Conservation (phyloP, 2,797 vertebrate genomes). For the Rhabdomys pumilio region DNA sequence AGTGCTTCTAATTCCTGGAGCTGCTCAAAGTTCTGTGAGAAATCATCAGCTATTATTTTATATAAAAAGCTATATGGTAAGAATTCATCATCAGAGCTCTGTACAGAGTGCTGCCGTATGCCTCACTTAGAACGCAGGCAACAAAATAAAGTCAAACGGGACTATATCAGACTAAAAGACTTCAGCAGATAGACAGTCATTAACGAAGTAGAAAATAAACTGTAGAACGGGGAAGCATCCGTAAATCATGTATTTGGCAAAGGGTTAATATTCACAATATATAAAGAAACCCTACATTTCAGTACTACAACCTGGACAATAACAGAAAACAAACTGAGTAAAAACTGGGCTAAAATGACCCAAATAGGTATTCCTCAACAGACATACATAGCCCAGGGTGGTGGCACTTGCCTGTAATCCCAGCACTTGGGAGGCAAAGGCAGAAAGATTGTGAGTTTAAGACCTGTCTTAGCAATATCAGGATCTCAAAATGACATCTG, state of each 20-base stretch:
- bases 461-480: neutral
- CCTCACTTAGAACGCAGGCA: neutral
- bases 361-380: neutral
- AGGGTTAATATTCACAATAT: neutral
- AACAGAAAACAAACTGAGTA: neutral
- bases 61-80: neutral
- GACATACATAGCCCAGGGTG: neutral
- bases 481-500: neutral
- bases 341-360: neutral
- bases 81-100: neutral
- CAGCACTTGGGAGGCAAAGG: neutral
- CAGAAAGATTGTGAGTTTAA: neutral
- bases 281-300: neutral
- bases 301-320: neutral
- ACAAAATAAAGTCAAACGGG: neutral
- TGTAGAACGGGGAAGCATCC: neutral
- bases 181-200: neutral
- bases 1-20: constrained; percentile 19
- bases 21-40: constrained; percentile 44
- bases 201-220: neutral
- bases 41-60: neutral
- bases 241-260: neutral
- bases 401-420: neutral
- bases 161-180: neutral
- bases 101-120: neutral